A percentile compares a stretch with the other conserved stretches of the same genome.
Conservation (phyloP, 2,888 invertebrate species). For the Folsomia candida region DNA sequence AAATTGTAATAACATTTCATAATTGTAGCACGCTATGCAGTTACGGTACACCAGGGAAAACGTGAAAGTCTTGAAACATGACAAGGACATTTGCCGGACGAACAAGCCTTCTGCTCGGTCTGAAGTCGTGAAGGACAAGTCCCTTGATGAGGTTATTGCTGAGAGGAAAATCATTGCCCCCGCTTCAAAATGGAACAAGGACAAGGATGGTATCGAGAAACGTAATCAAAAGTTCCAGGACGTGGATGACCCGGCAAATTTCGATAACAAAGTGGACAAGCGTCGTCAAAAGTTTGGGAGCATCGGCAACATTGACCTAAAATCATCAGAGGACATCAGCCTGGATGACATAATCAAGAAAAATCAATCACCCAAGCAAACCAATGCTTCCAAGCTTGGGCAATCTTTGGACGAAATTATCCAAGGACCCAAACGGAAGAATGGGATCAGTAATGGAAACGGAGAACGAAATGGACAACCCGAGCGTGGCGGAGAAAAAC, state of each 20-base stretch:
- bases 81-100: constrained; percentile 1
- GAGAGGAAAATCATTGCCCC: constrained; percentile 1
- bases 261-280: neutral
- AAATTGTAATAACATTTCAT: no score
- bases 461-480: neutral
- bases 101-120: neutral
- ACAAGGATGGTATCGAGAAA: neutral
- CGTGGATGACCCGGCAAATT: neutral
- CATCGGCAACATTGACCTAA: neutral
- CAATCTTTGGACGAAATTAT: constrained; percentile 7
- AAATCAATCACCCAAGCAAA: neutral
- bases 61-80: constrained; percentile 3
- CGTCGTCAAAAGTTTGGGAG: neutral
- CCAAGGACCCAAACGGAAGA: no score
- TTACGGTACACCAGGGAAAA: no score
- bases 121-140: constrained; percentile 4
- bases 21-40: no score
- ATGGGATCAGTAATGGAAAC: neutral
- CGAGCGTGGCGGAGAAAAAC: neutral
- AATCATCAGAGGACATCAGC: neutral
- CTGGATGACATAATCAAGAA: constrained; percentile 1
- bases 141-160: constrained; percentile 11
- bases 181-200: neutral
- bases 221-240: neutral
- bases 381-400: neutral